Percentiles rank a stretch among this genome's conserved stretches.
Conservation (phyloP, 92 coral and sea anemone genomes). For the Epizoanthus illoricatus region DNA sequence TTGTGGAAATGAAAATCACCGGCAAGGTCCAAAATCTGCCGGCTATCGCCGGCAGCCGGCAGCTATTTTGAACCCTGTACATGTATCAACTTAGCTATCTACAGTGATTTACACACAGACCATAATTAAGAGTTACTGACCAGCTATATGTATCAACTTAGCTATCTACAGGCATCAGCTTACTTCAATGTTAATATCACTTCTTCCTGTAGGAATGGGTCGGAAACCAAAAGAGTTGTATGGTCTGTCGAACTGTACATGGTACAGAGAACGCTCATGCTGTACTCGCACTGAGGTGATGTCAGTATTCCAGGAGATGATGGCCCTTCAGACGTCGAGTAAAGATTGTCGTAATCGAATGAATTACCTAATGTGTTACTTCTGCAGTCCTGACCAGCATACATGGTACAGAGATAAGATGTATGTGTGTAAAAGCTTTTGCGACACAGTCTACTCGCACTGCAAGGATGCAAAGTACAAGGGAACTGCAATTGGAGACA, state of each 20-base stretch:
- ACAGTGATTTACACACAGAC: too few relatives aligned
- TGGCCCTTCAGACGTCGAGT: conserved; percentile 63
- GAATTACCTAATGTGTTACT: conserved; percentile 94
- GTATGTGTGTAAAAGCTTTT: conserved; percentile 70
- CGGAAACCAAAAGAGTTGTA: conserved; percentile 86
- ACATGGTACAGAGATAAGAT: conserved; percentile 66
- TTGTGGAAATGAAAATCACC: too few relatives aligned
- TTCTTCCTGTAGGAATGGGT: conserved; percentile 59
- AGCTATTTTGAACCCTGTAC: too few relatives aligned
- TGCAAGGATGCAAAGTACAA: conserved; percentile 78
- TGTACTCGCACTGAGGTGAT: conserved; percentile 96
- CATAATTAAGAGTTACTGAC: too few relatives aligned
- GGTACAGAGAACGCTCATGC: conserved; percentile 91
- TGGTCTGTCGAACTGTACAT: conserved; percentile 95
- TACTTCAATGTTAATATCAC: too few relatives aligned
- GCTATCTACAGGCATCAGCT: too few relatives aligned
- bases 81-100: too few relatives aligned
- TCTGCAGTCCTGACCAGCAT: conserved; percentile 91
- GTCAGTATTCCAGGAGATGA: conserved; percentile 79
- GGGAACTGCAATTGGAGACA: conserved; percentile 59
- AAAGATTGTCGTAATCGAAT: conserved; percentile 77
- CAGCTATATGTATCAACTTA: too few relatives aligned
- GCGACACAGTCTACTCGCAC: conserved; percentile 63
- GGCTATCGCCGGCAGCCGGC: too few relatives aligned
- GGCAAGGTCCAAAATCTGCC: too few relatives aligned